Evolutionary conservation across 2,113 vertebrate genomes (phyloP), one percentile per base, ranked within the genome.

Genomic region (Nematolebias whitei): DNA sequence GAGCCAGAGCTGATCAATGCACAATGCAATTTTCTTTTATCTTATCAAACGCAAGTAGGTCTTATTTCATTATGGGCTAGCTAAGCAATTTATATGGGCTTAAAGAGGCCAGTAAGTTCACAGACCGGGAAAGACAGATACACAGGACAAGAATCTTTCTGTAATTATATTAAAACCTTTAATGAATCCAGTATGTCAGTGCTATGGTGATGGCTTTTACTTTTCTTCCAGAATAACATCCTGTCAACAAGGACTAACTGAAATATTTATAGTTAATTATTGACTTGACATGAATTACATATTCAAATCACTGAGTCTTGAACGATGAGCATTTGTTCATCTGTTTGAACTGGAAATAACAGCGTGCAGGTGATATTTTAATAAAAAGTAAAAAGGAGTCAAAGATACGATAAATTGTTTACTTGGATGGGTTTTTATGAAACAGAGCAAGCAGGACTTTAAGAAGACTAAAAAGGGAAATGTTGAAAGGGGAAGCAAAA

Each of bases 31-130:
- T 80, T 79, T 65, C 68, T 59, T 63, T 57, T 35, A 51, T 49
- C 50, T 80, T 79, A 88, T 83, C 63, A 48, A 87, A 87, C 85
- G 64, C 32, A 76, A 52, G 13, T 26, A 12, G 35, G 41, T 32
- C 51, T 82, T 70, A 86, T 84, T 64, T 71, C 58, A 85, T 87
- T 79, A 84, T 40, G 24, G 50, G 24, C 39, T 24, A 44, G 9
- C 49, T 29, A 41, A 76, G 23, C n/a, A 48, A 53, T 40, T 26
- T 61, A 26, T 20, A 75, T 50, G 26, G 44, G 26, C 40, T 60
- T 22, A 38, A 24, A 5, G 45, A 65, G 70, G 76, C 68, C 38
- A 70, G 39, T 5, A n/a, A 14, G 59, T 67, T 56, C 56, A 78
- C 9, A 43, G 26, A 68, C 11, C 8, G 12, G 40, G 52, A 74